Evolutionary conservation across 2,113 vertebrate species (phyloP).

Genomic region (Pseudopipra pipra): DNA sequence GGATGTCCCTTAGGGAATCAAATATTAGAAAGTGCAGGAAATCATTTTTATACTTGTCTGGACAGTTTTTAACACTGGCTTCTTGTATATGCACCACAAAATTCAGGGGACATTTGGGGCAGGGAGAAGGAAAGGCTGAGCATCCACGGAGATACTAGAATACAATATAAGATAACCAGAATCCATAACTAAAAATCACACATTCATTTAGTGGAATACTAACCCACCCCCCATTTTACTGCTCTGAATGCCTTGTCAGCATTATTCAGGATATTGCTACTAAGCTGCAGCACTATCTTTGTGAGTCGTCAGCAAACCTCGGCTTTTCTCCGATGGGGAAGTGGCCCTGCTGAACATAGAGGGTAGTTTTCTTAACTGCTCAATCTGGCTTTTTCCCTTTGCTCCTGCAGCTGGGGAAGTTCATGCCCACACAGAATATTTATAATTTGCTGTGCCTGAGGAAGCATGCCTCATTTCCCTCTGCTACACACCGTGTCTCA

Average conservation of each 20-base stretch:
- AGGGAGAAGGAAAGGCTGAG: neutral
- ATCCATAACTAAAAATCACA: neutral
- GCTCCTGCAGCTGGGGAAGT: neutral
- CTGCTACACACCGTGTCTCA: neutral
- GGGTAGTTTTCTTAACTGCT: neutral
- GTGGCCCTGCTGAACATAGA: neutral
- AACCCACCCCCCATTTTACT: neutral
- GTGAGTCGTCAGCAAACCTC: neutral
- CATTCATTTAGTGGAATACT: neutral
- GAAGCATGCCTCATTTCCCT: neutral
- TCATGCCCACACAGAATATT: neutral
- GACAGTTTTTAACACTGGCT: neutral
- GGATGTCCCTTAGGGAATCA: neutral
- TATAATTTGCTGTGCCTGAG: neutral
- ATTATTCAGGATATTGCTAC: neutral
- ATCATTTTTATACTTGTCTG: neutral
- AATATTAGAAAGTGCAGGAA: neutral
- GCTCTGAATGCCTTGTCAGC: neutral
- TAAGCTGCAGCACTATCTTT: neutral
- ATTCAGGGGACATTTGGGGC: neutral
- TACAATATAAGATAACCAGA: neutral
- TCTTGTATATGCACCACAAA: neutral
- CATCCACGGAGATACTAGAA: neutral
- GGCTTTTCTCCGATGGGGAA: neutral
- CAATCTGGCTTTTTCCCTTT: rapidly evolving